Base-by-base conservation (phyloP, 2,113 vertebrate species). In the Prietella phreatophila region DNA sequence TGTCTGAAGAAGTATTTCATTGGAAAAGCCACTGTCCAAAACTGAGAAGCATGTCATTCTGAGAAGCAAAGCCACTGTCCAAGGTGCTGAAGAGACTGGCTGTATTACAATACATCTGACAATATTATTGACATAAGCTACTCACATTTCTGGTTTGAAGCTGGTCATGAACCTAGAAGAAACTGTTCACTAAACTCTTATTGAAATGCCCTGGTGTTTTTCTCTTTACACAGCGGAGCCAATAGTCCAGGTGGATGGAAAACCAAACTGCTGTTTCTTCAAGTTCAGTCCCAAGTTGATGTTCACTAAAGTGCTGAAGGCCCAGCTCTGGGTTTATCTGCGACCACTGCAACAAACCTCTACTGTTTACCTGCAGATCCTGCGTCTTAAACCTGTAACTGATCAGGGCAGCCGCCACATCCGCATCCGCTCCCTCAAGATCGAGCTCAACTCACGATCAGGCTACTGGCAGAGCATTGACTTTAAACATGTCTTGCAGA, bases 391-490 rank as follows among this genome's bases (percentile, higher is more conserved):
- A 93, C 98, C 98, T 11, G 94, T 99, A 88, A 97, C 96, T 6
- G 97, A 98, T 84, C 96, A 98, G 87, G 97, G 97, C 90, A 97
- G 96, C 65, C 96, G 97, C 82, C 98, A 99, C 94, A 99, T 98
- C 92, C 97, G 98, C 81, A 99, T 99, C 94, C 97, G 98, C 86
- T 99, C 97, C 15, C 96, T 99, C 87, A 99, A 99, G 94, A 99
- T 99, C 69, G 98, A 99, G 93, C 96, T 99, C 89, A 97, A 97
- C 91, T 99, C 98, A 7, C 96, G 96, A 67, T 89, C 94, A 0
- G 98, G 98, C 84, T 97, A 99, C 95, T 99, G 98, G 98, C 98
- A 99, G 95, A 99, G 98, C 93, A 99, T 99, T 91, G 98, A 99
- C 96, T 99, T 99, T 96, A 99, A 99, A 93, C 97, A 98, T 84